These are phyloP conservation scores for Pardalotus punctatus DNA, from an alignment of 2,113 vertebrate genomes.

Conservation along the genomic window DNA sequence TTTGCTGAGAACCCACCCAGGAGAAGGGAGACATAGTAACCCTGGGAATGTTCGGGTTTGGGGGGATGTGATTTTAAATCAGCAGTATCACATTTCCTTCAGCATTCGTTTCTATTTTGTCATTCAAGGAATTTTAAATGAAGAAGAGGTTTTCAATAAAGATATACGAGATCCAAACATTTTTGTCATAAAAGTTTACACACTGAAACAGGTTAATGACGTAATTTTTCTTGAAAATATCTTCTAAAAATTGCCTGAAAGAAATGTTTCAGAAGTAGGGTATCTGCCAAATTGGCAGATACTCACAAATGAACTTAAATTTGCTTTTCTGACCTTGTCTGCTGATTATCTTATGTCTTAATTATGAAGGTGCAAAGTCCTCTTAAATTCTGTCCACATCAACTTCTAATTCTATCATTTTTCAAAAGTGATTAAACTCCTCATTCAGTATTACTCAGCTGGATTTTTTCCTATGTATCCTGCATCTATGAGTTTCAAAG, in stretches of 20 bases:
- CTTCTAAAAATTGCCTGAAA: not conserved
- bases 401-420: constrained; percentile 8
- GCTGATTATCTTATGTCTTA: not conserved
- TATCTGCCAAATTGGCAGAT: not conserved
- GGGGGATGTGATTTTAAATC: not conserved
- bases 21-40: not conserved
- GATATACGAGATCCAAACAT: not conserved
- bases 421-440: not conserved
- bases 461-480: not conserved
- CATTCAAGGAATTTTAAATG: not conserved
- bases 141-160: not conserved
- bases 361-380: constrained; percentile 3
- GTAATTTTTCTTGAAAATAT: not conserved
- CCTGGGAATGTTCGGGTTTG: not conserved
- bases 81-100: not conserved
- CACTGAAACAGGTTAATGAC: not conserved
- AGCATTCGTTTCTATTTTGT: not conserved
- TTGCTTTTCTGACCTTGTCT: not conserved
- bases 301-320: not conserved
- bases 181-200: not conserved
- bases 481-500: not conserved
- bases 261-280: not conserved
- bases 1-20: not conserved
- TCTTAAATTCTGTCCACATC: not conserved
- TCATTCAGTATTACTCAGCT: not conserved